These are phyloP conservation scores for Amazona vittata DNA, from an alignment of 2,113 vertebrate species.

Conservation along the genomic window DNA sequence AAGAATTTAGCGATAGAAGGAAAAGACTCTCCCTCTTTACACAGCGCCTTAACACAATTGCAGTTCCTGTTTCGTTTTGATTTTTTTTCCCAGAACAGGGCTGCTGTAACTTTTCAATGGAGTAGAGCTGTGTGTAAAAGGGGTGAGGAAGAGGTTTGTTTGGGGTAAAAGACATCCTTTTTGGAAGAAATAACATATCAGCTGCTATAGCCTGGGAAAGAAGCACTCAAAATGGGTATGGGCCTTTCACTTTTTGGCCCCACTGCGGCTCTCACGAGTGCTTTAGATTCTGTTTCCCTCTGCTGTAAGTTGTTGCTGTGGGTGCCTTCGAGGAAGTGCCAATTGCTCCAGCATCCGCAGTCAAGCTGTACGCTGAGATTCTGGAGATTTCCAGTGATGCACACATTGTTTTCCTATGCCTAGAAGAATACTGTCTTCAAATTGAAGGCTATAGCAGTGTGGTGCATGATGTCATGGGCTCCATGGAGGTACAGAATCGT, in stretches of 20 bases:
- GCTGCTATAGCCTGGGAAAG: background rate
- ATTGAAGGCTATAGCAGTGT: background rate
- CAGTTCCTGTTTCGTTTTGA: background rate
- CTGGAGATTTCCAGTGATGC: background rate
- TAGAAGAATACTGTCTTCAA: background rate
- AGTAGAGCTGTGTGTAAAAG: background rate
- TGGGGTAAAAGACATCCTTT: background rate
- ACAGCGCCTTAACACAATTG: background rate
- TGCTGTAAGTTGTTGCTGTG: background rate
- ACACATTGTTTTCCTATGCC: background rate
- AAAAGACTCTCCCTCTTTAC: background rate
- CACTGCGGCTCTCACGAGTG: rapidly evolving
- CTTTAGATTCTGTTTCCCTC: background rate
- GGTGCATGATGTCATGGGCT: too few species aligned
- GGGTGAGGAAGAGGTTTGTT: background rate
- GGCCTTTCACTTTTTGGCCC: background rate
- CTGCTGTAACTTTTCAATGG: background rate
- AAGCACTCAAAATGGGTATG: too few species aligned
- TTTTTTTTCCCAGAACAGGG: background rate
- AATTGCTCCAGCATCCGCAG: background rate
- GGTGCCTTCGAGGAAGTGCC: background rate
- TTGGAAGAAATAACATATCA: background rate
- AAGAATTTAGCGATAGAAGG: background rate
- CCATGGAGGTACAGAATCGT: too few species aligned
- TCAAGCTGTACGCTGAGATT: background rate